Conservation (phyloP, 2,888 invertebrate genomes). For the Ectemnius lituratus region DNA sequence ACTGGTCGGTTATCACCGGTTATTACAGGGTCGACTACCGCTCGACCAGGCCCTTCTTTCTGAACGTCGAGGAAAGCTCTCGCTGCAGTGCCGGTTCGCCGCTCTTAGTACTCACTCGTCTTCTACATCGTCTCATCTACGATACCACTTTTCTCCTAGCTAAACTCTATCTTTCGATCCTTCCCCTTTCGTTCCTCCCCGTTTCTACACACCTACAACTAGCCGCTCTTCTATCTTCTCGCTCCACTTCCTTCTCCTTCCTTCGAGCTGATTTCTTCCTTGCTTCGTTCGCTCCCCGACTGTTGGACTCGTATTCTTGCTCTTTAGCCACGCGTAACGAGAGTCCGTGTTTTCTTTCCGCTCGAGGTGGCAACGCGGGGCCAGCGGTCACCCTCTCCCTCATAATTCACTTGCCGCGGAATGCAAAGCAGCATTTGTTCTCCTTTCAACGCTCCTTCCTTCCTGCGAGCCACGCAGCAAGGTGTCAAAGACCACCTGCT, state of each 20-base stretch:
- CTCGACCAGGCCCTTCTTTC: constrained; percentile 8
- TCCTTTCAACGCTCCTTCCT: constrained; percentile 17
- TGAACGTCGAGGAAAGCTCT: not conserved
- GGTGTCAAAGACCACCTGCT: constrained; percentile 39
- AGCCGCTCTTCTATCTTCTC: not conserved
- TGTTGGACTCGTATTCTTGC: constrained; percentile 24
- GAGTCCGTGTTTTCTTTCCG: constrained; percentile 68
- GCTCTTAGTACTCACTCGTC: constrained; percentile 23
- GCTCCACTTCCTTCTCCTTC: constrained; percentile 11
- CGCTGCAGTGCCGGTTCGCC: no score
- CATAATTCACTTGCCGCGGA: constrained; percentile 54
- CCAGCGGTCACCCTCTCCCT: constrained; percentile 39
- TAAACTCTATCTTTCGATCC: constrained; percentile 13
- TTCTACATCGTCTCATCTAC: constrained; percentile 16
- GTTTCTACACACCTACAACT: not conserved
- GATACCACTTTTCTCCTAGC: no score
- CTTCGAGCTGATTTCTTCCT: not conserved
- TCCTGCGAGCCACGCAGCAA: constrained; percentile 3
- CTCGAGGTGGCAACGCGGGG: constrained; percentile 40
- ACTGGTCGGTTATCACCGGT: constrained; percentile 56
- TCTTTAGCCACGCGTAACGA: constrained; percentile 68
- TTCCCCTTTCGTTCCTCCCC: constrained; percentile 21
- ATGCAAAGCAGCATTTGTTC: constrained; percentile 53
- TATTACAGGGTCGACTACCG: constrained; percentile 58
- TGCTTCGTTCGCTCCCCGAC: no score